Evolutionary conservation across 1,140 invertebrate species (phyloP).

Genomic region (Drosophila sechellia): DNA sequence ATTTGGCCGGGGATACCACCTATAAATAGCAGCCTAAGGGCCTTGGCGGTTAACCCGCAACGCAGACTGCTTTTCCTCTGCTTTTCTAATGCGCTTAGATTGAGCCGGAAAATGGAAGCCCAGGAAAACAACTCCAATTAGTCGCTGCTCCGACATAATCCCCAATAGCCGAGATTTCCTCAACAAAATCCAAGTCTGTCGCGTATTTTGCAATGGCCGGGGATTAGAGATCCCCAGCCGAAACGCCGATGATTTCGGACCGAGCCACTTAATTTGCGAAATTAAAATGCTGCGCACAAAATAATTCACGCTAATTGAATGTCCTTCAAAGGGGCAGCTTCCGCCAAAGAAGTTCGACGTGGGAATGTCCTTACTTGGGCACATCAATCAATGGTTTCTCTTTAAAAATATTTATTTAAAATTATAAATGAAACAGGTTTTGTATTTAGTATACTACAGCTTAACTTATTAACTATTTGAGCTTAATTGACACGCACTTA

Average conservation of each 20-base stretch:
- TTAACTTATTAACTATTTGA: too few species aligned
- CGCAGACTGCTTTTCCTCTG: conserved; percentile 13
- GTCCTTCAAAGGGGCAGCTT: conserved; percentile 51
- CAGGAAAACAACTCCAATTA: conserved; percentile 53
- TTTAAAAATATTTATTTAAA: not conserved
- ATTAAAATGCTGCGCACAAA: conserved; percentile 68
- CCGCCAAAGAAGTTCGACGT: conserved; percentile 4
- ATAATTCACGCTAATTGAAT: conserved; percentile 78
- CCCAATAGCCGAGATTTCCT: conserved; percentile 72
- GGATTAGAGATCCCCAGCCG: not conserved
- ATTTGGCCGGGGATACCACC: not conserved
- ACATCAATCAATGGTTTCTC: not conserved
- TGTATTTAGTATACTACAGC: too few species aligned
- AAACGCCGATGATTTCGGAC: conserved; percentile 28
- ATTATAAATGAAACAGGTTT: too few species aligned
- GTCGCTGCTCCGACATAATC: conserved; percentile 56
- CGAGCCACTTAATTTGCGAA: conserved; percentile 67
- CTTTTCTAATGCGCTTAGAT: conserved; percentile 69
- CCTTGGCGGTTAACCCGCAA: conserved; percentile 34
- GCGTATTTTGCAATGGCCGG: not conserved
- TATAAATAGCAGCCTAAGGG: conserved; percentile 4
- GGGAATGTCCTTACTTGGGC: not conserved
- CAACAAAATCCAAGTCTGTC: conserved; percentile 17
- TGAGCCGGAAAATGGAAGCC: conserved; percentile 30
- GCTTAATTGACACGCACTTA: not conserved